Percentiles rank a stretch among this genome's conserved stretches.
These are phyloP conservation scores for Adelges cooleyi DNA, from an alignment of 1,140 invertebrate species.

Conservation along the genomic window DNA sequence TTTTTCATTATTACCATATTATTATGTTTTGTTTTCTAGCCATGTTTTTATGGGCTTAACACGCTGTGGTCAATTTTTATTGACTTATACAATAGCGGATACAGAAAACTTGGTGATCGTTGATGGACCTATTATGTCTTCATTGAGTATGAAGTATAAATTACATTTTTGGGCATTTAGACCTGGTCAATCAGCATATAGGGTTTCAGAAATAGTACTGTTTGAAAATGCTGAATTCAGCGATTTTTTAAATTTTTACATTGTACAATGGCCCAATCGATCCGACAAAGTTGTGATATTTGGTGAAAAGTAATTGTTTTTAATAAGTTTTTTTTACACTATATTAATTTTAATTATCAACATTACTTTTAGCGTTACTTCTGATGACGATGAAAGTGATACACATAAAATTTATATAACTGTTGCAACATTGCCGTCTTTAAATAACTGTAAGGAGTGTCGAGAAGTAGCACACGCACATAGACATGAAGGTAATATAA, in stretches of 20 bases:
- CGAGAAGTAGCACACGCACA: conserved; percentile 46
- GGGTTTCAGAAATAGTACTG: conserved; percentile 54
- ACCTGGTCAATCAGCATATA: conserved; percentile 46
- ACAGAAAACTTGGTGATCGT: conserved; percentile 32
- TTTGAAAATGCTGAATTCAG: conserved; percentile 54
- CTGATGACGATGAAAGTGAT: conserved; percentile 31
- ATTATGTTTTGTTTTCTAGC: conserved; percentile 30
- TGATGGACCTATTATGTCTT: conserved; percentile 39
- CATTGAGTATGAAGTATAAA: conserved; percentile 43
- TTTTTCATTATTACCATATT: too few relatives aligned
- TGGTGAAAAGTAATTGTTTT: conserved; percentile 48
- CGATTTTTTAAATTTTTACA: conserved; percentile 49
- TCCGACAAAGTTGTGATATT: conserved; percentile 51
- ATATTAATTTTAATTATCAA: background rate
- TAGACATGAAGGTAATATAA: conserved; percentile 43
- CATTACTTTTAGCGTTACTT: conserved; percentile 11
- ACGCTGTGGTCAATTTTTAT: conserved; percentile 79
- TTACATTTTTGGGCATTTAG: conserved; percentile 62
- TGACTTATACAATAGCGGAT: conserved; percentile 63
- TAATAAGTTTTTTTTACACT: too few relatives aligned
- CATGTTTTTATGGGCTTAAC: conserved; percentile 89
- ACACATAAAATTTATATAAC: conserved; percentile 43
- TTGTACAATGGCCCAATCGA: conserved; percentile 60
- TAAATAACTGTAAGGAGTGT: conserved; percentile 49
- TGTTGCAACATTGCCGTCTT: conserved; percentile 47